These are phyloP conservation scores for Sebastes reedi DNA, from an alignment of 2,797 vertebrate species.

Conservation along the genomic window DNA sequence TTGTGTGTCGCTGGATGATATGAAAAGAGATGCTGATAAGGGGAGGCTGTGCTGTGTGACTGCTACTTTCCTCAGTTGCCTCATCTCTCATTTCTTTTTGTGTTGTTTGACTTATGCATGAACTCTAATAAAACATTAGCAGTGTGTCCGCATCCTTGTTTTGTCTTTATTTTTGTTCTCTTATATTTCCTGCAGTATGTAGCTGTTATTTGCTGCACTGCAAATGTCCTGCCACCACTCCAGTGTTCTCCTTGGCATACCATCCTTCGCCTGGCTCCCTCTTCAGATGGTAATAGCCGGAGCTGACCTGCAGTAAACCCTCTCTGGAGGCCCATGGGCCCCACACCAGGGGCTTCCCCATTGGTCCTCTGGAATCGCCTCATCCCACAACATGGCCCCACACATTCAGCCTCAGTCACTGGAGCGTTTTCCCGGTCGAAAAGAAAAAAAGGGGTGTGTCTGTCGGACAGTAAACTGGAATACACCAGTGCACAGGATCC, in stretches of 20 bases:
- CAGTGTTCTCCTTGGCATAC: background rate
- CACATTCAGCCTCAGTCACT: constrained; percentile 63
- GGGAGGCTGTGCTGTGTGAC: constrained; percentile 65
- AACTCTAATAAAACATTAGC: constrained; percentile 87
- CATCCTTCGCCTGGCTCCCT: background rate
- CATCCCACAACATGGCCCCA: constrained; percentile 83
- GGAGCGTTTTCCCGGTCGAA: constrained; percentile 72
- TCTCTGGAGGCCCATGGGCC: constrained; percentile 47
- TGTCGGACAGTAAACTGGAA: constrained; percentile 33
- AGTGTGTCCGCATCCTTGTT: constrained; percentile 58
- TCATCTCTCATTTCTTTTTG: constrained; percentile 73
- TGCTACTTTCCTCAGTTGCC: constrained; percentile 73
- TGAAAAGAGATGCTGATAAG: constrained; percentile 27
- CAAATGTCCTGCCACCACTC: background rate
- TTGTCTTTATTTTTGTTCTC: background rate
- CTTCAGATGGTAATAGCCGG: constrained; percentile 20
- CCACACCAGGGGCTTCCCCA: constrained; percentile 74
- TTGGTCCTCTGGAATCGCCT: constrained; percentile 88
- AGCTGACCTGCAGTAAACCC: constrained; percentile 78
- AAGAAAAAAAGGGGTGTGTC: constrained; percentile 57
- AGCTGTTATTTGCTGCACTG: background rate
- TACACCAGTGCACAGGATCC: constrained; percentile 4
- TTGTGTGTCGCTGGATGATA: constrained; percentile 36
- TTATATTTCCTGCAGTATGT: background rate
- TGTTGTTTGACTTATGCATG: constrained; percentile 85